These are phyloP conservation scores for Eurois occulta DNA, from an alignment of 2,888 invertebrate species.

Conservation along the genomic window DNA sequence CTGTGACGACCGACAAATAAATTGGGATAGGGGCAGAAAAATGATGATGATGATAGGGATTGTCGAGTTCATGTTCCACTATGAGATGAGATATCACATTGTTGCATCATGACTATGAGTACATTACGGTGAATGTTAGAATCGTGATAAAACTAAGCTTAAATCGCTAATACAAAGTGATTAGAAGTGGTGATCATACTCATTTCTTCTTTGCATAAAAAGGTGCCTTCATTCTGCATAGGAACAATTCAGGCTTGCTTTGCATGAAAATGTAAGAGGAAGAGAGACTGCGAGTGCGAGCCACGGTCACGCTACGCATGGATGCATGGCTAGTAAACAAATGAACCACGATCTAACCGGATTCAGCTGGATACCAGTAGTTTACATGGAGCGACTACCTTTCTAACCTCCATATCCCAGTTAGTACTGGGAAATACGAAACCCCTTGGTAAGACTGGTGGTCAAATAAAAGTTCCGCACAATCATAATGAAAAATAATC, in stretches of 20 bases:
- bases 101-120: neutral
- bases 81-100: neutral
- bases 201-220: neutral
- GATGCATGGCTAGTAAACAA: neutral
- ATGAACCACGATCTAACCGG: neutral
- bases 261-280: too few species aligned
- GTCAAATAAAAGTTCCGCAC: neutral
- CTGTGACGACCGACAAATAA: too few species aligned
- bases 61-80: neutral
- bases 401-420: neutral
- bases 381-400: neutral
- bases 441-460: neutral
- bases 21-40: neutral
- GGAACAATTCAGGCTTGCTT: neutral
- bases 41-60: neutral
- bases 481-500: neutral
- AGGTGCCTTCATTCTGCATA: neutral
- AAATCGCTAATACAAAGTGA: too few species aligned
- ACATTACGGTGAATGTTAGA: neutral
- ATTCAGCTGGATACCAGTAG: neutral
- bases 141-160: neutral
- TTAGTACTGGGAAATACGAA: neutral
- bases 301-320: neutral
- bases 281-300: neutral
- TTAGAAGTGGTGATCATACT: neutral